phyloP scores from a whole-genome alignment of 2,888 invertebrate genomes.

The Acanthosoma haemorrhoidale region DNA sequence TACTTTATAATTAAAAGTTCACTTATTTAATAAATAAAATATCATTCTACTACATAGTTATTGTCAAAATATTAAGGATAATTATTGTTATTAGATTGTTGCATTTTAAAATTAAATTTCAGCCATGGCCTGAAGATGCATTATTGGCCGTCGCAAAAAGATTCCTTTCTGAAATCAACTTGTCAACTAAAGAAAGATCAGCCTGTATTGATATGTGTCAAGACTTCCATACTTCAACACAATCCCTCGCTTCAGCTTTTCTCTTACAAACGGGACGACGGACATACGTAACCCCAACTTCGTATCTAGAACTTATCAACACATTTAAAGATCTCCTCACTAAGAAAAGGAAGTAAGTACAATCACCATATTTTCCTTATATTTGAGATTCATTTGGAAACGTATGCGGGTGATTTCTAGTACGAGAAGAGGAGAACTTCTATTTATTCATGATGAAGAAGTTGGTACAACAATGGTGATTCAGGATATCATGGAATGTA shows the following conservation, averaged over 20 bases:
- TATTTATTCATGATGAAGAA: no score
- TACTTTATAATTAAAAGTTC: not conserved
- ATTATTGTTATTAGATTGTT: no score
- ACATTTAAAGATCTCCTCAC: constrained; percentile 76
- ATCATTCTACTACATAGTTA: not conserved
- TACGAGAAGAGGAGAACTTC: no score
- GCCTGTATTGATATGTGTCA: constrained; percentile 86
- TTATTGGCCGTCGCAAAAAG: constrained; percentile 78
- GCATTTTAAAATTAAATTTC: constrained; percentile 16
- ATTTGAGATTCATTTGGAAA: no score
- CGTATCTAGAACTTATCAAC: constrained; percentile 84
- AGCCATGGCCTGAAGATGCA: constrained; percentile 93
- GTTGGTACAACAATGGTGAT: no score
- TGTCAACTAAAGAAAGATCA: constrained; percentile 64
- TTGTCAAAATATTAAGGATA: constrained; percentile 3
- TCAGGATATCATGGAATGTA: no score
- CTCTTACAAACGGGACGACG: constrained; percentile 61
- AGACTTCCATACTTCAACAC: constrained; percentile 80
- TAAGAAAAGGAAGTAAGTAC: constrained; percentile 61
- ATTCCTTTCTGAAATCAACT: constrained; percentile 73
- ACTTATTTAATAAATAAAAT: not conserved
- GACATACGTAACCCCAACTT: constrained; percentile 90
- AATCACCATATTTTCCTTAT: not conserved
- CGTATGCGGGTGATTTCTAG: no score
- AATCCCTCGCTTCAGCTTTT: constrained; percentile 62